phyloP scores from a whole-genome alignment of 2,113 vertebrate species.

The Sinocyclocheilus anophthalmus region DNA sequence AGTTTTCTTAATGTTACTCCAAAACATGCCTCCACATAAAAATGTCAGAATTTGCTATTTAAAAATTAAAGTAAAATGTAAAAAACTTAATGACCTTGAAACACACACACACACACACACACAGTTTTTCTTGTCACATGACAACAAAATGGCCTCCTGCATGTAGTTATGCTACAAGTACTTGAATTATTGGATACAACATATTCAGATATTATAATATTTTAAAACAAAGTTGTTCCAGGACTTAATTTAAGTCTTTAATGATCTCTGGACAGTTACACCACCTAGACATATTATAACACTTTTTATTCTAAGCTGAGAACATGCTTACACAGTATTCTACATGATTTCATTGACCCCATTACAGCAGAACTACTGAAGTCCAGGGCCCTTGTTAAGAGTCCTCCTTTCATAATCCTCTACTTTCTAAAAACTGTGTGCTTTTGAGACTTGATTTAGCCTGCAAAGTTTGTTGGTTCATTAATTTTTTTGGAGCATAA shows the following conservation, averaged over 20 bases:
- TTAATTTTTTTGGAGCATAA: slow-evolving; percentile 6
- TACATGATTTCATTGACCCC: background rate
- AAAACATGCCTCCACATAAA: background rate
- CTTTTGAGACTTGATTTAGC: slow-evolving; percentile 5
- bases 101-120: too few relatives aligned
- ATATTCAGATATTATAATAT: background rate
- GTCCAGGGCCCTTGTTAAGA: background rate
- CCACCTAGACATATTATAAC: background rate
- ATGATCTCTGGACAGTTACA: background rate
- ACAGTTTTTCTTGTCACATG: slow-evolving; percentile 2
- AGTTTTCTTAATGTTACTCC: background rate
- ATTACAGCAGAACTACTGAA: background rate
- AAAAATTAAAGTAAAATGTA: background rate
- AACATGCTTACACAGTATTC: background rate
- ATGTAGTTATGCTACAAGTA: background rate
- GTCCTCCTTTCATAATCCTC: background rate
- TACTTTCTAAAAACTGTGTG: background rate
- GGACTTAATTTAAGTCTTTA: background rate
- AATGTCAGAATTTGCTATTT: background rate
- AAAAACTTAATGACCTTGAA: slow-evolving; percentile 4
- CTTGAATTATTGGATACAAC: background rate
- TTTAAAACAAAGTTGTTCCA: background rate
- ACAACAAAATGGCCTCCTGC: slow-evolving; percentile 6
- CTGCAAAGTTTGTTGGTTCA: background rate
- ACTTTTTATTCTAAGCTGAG: background rate